These are phyloP conservation scores for Thalpophila matura DNA, from an alignment of 2,888 invertebrate genomes.

Conservation along the genomic window DNA sequence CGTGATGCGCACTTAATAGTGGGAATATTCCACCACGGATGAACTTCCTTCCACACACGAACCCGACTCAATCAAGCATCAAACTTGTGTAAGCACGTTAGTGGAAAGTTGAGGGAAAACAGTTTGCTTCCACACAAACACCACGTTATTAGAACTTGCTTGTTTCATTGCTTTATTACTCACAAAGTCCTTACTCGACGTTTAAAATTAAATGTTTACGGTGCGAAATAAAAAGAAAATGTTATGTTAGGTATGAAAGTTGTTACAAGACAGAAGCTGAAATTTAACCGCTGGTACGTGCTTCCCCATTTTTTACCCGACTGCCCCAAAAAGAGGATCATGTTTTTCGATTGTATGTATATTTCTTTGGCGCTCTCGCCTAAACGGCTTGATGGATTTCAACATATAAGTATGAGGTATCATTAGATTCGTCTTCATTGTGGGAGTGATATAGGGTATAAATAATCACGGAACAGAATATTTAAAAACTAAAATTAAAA, in stretches of 20 bases:
- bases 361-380: too few species aligned
- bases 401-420: too few species aligned
- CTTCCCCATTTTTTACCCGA: too few species aligned
- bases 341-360: too few species aligned
- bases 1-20: neutral
- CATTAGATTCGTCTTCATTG: too few species aligned
- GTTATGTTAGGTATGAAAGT: neutral
- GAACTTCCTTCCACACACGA: conserved; percentile 17
- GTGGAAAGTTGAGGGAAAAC: conserved; percentile 41
- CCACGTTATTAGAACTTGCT: conserved; percentile 32
- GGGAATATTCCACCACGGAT: conserved; percentile 15
- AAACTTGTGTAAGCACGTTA: conserved; percentile 48
- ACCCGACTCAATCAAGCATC: conserved; percentile 48
- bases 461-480: too few species aligned
- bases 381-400: too few species aligned
- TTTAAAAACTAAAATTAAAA: too few species aligned
- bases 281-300: too few species aligned
- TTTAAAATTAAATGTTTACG: neutral
- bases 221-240: neutral
- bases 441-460: too few species aligned
- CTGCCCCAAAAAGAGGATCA: too few species aligned
- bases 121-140: conserved; percentile 32
- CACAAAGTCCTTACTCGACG: neutral
- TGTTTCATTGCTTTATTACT: conserved; percentile 3
- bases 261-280: too few species aligned